These are phyloP conservation scores for Turritopsis dohrnii DNA, from an alignment of 30 jellyfish, hydroid and myxozoan species.

Conservation along the genomic window DNA sequence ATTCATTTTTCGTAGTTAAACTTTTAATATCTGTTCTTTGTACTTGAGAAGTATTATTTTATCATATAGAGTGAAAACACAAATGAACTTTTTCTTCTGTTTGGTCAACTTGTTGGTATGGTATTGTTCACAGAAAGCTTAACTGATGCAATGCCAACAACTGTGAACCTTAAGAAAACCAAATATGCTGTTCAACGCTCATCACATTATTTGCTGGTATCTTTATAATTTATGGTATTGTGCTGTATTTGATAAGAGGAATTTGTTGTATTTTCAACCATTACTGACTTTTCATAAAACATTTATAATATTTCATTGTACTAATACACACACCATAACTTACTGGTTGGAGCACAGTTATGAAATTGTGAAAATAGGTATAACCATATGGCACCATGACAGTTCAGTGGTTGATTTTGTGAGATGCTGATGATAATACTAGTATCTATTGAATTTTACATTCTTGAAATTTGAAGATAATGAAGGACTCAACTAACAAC, in stretches of 20 bases:
- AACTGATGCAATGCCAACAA: constrained; percentile 32
- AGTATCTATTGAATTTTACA: too few species aligned
- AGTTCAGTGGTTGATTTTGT: too few species aligned
- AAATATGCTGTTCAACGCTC: constrained; percentile 46
- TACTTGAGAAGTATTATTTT: neutral
- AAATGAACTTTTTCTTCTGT: constrained; percentile 46
- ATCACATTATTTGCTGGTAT: constrained; percentile 38
- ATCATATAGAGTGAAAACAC: constrained; percentile 14
- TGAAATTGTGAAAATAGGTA: too few species aligned
- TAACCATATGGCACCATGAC: too few species aligned
- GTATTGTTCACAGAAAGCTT: constrained; percentile 56
- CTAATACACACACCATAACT: too few species aligned
- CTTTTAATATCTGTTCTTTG: neutral
- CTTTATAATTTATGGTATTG: too few species aligned
- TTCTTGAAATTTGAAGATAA: too few species aligned
- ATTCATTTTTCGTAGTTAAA: neutral
- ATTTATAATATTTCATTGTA: neutral
- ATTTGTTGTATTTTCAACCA: neutral
- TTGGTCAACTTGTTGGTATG: constrained; percentile 89
- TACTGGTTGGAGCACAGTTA: neutral
- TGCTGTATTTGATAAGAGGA: neutral
- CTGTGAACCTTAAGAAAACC: constrained; percentile 39
- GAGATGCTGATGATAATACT: too few species aligned
- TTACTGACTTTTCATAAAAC: neutral
- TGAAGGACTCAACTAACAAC: too few species aligned